Evolutionary conservation across 2,888 invertebrate genomes (phyloP).

Genomic region (Exephanes ischioxanthus): DNA sequence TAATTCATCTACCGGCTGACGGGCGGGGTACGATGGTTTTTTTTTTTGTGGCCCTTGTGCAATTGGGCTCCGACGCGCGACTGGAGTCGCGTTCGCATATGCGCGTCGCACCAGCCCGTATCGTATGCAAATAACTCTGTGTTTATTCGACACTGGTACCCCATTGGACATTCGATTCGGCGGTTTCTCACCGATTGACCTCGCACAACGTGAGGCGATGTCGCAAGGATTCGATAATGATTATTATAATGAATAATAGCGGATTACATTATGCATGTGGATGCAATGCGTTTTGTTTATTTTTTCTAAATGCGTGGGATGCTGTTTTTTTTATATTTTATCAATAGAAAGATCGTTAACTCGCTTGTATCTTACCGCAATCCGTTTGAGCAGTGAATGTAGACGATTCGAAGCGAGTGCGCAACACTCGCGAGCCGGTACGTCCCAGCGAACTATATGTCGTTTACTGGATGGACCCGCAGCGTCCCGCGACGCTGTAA

Average conservation of each 20-base stretch:
- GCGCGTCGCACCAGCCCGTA: neutral
- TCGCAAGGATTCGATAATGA: neutral
- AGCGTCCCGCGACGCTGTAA: conserved; percentile 69
- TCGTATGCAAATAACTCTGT: conserved; percentile 15
- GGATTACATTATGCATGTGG: neutral
- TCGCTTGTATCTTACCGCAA: conserved; percentile 46
- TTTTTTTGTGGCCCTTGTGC: neutral
- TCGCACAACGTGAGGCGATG: conserved; percentile 3
- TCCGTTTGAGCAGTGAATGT: neutral
- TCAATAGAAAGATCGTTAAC: neutral
- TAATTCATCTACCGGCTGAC: neutral
- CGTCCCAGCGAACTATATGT: conserved; percentile 26
- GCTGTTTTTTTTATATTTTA: neutral
- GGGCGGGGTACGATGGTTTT: neutral
- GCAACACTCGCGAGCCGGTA: conserved; percentile 35
- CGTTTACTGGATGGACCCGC: conserved; percentile 43
- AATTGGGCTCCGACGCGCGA: conserved; percentile 12
- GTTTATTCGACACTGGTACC: conserved; percentile 33
- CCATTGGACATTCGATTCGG: conserved; percentile 28
- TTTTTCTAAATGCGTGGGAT: neutral
- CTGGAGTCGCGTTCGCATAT: conserved; percentile 9
- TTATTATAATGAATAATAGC: neutral
- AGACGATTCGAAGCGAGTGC: conserved; percentile 37
- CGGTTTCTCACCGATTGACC: conserved; percentile 34
- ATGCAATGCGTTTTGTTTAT: neutral